Evolutionary conservation across 1,140 invertebrate species (phyloP).

Genomic region (Brachionus paranguensis): DNA sequence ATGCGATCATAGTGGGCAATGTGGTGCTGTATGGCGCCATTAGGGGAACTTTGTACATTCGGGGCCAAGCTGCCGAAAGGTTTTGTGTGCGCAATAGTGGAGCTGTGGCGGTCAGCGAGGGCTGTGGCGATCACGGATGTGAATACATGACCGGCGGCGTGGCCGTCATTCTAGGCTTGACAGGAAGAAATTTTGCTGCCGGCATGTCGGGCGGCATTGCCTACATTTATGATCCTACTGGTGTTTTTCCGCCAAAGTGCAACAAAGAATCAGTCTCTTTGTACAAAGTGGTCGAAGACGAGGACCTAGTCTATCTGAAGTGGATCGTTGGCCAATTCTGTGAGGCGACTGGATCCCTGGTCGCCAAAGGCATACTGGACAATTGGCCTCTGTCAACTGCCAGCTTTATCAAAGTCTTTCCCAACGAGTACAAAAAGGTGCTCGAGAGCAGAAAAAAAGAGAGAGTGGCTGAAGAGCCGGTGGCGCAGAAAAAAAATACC

Average conservation of each 20-base stretch:
- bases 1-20: constrained; percentile 95
- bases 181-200: constrained; percentile 93
- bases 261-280: constrained; percentile 86
- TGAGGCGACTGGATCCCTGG: constrained; percentile 77
- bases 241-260: constrained; percentile 63
- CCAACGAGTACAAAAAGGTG: constrained; percentile 33
- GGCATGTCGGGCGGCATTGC: constrained; percentile 97
- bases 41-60: constrained; percentile 83
- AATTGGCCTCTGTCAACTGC: constrained; percentile 73
- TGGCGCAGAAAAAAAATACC: neutral
- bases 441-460: constrained; percentile 17
- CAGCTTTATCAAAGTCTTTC: constrained; percentile 76
- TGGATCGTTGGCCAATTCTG: constrained; percentile 76
- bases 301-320: constrained; percentile 75
- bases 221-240: constrained; percentile 84
- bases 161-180: constrained; percentile 83
- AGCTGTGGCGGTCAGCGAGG: constrained; percentile 79
- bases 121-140: constrained; percentile 96
- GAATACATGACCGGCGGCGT: constrained; percentile 98
- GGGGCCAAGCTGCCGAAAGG: constrained; percentile 91
- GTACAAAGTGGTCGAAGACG: constrained; percentile 67
- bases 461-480: neutral
- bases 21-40: constrained; percentile 97
- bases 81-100: constrained; percentile 97
- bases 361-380: constrained; percentile 71